Percentiles rank a stretch among this genome's conserved stretches.
Conservation (phyloP, 2,113 vertebrate genomes). For the Otocyon megalotis region DNA sequence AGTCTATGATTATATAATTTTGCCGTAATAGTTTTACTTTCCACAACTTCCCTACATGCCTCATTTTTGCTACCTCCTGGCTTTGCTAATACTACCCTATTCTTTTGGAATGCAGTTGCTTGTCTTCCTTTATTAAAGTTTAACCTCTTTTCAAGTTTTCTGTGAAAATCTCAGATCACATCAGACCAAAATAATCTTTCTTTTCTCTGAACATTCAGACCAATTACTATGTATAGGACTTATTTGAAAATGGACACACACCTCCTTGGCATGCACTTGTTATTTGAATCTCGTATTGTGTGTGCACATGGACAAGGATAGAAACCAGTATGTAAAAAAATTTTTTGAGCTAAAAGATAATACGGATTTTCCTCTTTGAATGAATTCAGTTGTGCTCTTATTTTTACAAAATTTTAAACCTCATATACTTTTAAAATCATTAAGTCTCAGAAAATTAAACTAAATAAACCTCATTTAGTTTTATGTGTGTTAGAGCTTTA, state of each 20-base stretch:
- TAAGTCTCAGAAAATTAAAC: neutral
- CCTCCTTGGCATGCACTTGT: neutral
- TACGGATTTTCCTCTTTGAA: neutral
- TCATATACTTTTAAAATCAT: conserved; percentile 16
- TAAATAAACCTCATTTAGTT: neutral
- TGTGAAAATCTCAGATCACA: conserved; percentile 11
- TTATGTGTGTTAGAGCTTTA: neutral
- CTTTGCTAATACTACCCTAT: neutral
- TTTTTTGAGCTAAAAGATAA: neutral
- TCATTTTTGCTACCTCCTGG: neutral
- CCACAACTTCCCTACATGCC: neutral
- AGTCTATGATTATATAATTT: neutral
- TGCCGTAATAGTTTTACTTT: neutral
- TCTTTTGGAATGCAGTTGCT: neutral
- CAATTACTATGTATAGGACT: neutral
- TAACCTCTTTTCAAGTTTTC: conserved; percentile 6
- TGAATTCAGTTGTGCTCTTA: conserved; percentile 29
- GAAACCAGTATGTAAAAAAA: neutral
- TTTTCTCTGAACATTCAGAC: neutral
- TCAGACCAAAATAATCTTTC: neutral
- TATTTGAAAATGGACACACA: neutral
- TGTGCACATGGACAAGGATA: neutral
- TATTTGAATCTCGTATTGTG: neutral
- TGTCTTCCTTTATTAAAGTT: conserved; percentile 37
- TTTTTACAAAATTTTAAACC: conserved; percentile 39